phyloP scores from a whole-genome alignment of 37 sponge, comb jelly and placozoan genomes.

The Aplysina aerophoba region DNA sequence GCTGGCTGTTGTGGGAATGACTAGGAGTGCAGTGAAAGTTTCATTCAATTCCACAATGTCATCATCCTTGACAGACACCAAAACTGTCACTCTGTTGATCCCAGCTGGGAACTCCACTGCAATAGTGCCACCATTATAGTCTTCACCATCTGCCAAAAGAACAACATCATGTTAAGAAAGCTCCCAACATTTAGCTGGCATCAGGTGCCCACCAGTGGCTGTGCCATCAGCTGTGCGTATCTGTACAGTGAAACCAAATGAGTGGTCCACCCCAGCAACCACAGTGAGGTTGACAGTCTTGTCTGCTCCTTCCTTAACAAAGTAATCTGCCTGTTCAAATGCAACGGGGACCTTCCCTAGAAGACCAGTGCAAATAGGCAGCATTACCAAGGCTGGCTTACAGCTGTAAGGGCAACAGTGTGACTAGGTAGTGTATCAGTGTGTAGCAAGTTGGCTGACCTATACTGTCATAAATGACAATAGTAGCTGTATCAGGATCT shows the following conservation, averaged over 20 bases:
- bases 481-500: not conserved
- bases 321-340: not conserved
- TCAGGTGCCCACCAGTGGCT: not conserved
- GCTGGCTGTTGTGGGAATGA: not conserved
- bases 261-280: not conserved
- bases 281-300: not conserved
- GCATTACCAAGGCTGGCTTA: too few relatives aligned
- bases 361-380: not conserved
- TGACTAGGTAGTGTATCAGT: not conserved
- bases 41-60: not conserved
- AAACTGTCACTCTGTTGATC: not conserved
- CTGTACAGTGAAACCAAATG: not conserved
- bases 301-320: not conserved
- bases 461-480: conserved; percentile 6
- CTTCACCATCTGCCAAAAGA: not conserved
- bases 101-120: conserved; percentile 4
- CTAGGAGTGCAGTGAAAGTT: not conserved
- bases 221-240: not conserved
- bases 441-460: not conserved
- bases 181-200: too few relatives aligned
- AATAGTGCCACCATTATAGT: not conserved
- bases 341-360: not conserved
- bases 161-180: too few relatives aligned
- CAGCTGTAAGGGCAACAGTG: too few relatives aligned
- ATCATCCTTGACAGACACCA: not conserved